A percentile compares a stretch with the other conserved stretches of the same genome.
Conservation (phyloP, 35 echinoderm and acorn worm genomes). For the Diadema setosum region DNA sequence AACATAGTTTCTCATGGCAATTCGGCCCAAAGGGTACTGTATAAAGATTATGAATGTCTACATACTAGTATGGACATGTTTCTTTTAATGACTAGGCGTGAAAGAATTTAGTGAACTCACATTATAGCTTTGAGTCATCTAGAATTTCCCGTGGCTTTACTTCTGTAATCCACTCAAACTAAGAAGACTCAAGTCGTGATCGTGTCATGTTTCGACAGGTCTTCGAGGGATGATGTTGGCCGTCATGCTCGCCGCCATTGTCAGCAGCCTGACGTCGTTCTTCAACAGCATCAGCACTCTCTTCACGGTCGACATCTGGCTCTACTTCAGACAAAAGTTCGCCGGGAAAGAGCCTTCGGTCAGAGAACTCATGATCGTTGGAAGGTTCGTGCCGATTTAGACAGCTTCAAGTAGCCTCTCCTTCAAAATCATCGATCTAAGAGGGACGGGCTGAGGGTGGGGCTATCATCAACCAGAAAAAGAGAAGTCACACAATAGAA, state of each 20-base stretch:
- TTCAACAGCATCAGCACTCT: slow-evolving; percentile 74
- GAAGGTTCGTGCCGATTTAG: neutral
- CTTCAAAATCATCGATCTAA: neutral
- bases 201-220: too few relatives aligned
- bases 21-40: too few relatives aligned
- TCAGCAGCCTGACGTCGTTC: slow-evolving; percentile 67
- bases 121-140: too few relatives aligned
- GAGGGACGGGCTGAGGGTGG: neutral
- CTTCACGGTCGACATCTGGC: slow-evolving; percentile 78
- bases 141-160: too few relatives aligned
- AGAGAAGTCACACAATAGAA: neutral
- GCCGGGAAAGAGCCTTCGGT: slow-evolving; percentile 41
- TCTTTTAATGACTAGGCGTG: too few relatives aligned
- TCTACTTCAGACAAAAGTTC: slow-evolving; percentile 21
- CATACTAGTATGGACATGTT: too few relatives aligned
- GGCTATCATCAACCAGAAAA: neutral
- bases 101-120: too few relatives aligned
- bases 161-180: too few relatives aligned
- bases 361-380: slow-evolving; percentile 62
- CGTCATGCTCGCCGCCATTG: slow-evolving; percentile 64
- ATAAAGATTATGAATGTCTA: too few relatives aligned
- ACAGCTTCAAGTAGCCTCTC: neutral
- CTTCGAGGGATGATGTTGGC: slow-evolving; percentile 71
- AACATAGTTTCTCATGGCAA: too few relatives aligned
- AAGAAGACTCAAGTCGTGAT: too few relatives aligned